A percentile compares a stretch with the other conserved stretches of the same genome.
phyloP scores from a whole-genome alignment of 2,113 vertebrate species.

The Leuciscus idus region DNA sequence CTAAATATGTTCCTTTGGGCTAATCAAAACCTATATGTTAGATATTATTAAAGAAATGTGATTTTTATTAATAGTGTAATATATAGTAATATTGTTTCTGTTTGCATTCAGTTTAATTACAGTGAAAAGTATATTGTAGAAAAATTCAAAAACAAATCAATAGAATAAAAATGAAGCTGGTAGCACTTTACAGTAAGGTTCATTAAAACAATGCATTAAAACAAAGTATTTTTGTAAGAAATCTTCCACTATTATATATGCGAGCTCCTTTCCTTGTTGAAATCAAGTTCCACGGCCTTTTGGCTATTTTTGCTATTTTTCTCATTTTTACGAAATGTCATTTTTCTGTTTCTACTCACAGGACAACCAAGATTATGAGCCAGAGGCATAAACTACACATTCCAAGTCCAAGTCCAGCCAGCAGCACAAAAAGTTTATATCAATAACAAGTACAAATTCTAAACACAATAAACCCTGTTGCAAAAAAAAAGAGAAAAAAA shows the following conservation, averaged over 20 bases:
- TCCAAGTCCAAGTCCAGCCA: conserved; percentile 81
- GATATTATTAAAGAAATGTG: not conserved
- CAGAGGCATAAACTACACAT: conserved; percentile 88
- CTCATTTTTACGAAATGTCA: not conserved
- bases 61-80: not conserved
- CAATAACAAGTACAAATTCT: conserved; percentile 81
- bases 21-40: not conserved
- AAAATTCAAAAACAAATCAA: not conserved
- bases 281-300: no score
- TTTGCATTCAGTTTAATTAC: not conserved
- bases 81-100: not conserved
- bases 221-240: no score
- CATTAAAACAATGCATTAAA: no score
- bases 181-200: no score
- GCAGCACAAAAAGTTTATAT: conserved; percentile 93
- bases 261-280: no score
- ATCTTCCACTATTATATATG: no score
- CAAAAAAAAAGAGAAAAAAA: conserved; percentile 70
- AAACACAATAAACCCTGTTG: conserved; percentile 76
- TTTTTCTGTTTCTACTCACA: conserved; percentile 73
- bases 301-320: no score
- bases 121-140: not conserved
- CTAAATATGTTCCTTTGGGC: not conserved
- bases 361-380: conserved; percentile 96
- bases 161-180: not conserved